phyloP scores from a whole-genome alignment of 2,888 invertebrate species.

The Drosophila greeni region DNA sequence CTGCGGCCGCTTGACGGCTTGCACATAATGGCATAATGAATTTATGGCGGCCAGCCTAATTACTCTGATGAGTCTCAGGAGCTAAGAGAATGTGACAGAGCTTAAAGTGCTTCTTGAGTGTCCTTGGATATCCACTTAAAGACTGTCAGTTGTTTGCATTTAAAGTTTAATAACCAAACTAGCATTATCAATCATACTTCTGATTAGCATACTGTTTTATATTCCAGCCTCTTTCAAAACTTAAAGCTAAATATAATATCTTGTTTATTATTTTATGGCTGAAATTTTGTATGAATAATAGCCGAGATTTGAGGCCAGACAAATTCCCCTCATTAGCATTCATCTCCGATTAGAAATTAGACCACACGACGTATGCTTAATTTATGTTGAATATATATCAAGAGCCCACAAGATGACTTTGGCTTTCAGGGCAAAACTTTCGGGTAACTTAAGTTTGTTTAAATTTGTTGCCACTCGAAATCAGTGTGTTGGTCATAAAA shows the following conservation, averaged over 20 bases:
- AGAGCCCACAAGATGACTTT: constrained; percentile 24
- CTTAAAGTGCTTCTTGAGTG: background rate
- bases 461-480: constrained; percentile 17
- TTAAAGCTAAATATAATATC: background rate
- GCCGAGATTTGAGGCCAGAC: background rate
- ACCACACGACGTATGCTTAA: constrained; percentile 19
- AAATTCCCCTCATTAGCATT: constrained; percentile 21
- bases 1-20: constrained; percentile 23
- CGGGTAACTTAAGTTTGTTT: background rate
- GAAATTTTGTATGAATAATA: constrained; percentile 19
- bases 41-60: constrained; percentile 42
- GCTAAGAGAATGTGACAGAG: constrained; percentile 3
- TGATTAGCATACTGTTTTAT: background rate
- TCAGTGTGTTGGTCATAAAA: constrained; percentile 9
- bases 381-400: constrained; percentile 26
- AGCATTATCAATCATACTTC: background rate
- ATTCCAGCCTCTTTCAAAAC: background rate
- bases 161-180: background rate
- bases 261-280: background rate
- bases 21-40: constrained; percentile 48
- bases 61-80: constrained; percentile 14
- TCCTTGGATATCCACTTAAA: background rate
- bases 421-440: constrained; percentile 47
- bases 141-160: background rate
- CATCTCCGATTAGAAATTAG: constrained; percentile 31